Base-by-base conservation (phyloP, 2,113 vertebrate genomes). In the Otis tarda region DNA sequence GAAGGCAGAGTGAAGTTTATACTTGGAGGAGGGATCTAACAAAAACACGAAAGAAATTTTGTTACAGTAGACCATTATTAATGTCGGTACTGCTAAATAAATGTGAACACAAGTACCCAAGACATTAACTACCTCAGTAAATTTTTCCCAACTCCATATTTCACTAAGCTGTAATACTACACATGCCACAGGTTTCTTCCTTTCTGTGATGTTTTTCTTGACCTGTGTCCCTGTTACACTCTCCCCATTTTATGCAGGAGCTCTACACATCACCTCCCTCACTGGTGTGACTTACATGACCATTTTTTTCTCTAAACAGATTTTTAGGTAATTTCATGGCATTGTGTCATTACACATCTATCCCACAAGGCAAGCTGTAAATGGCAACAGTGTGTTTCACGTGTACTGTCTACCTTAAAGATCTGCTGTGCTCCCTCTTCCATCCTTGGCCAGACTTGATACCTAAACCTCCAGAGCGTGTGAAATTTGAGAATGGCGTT, bases 381-480 rank as follows among this genome's bases (percentile, higher is more conserved):
- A 79, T 7, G 6, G 19, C 30, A 80, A 20, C 11, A 28, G 5
- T 28, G n/a, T 70, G 11, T 47, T 90, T 41, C 45, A 41, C 0
- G 7, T 50, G 24, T 39, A 45, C 37, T 39, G 25, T 55, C 78
- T 96, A 99, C 99, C 99, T 99, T 99, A 97, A 99, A 99, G 90
- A 99, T 99, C 97, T 99, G 99, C 95, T 99, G 99, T 24, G 99
- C 99, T 83, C 99, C 99, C 80, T 99, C 99, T 95, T 99, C 99
- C 99, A 99, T 99, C 67, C 99, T 98, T 37, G 99, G 99, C 99
- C 99, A 99, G 90, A 99, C 99, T 96, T 99, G 99, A 71, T 99
- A 99, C n/a, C 99, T 98, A 97, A 99, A 99, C 53, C 99, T 98
- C 99, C 99, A 99, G 85, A 99, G 98, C 0, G 99, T 99, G 97